Base-by-base conservation (phyloP, 2,888 invertebrate species). In the Microdon myrmicae region DNA sequence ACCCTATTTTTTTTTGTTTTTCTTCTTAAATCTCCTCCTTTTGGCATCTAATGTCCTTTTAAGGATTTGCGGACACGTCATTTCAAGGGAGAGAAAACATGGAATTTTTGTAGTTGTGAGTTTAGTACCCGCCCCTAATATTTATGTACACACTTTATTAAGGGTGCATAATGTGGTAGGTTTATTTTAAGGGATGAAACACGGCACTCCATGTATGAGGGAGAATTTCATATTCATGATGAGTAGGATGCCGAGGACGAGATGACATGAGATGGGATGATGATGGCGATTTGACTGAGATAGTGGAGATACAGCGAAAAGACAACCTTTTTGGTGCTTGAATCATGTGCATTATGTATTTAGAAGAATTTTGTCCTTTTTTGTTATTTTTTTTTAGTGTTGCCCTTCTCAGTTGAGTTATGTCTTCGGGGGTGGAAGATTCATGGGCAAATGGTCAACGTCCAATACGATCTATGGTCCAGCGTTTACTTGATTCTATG, bases 81-180 rank as follows among this genome's bases (percentile, higher is more conserved):
- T 64, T 64, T 64, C 64, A 64, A 64, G 64, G 64, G 53, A 64
- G 45, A 75, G 73, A 76, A 76, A 76, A 75, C 76, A 75, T 75
- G 77, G 76, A 76, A 75, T 47, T 48, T 38, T 39, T 69, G 67
- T 60, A 58, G 60, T 68, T 64, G 68, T 64, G 68, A 67, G 43
- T 59, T 70, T 68, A 69, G 70, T 72, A 71, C 72, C 75, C 75
- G 75, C 75, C 75, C 75, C 77, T 76, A 76, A 73, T 76, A 76
- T 76, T 75, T 72, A 72, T 74, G 67, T 70, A 70, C 70, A 64
- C 68, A 66, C 66, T 66, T 59, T 66, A 66, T 66, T 66, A 66
- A 66, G 66, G 66, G 66, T 66, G 66, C 66, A 66, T 59, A 66
- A 64, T 64, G 64, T 64, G 64, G 64, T 64, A 64, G 64, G 64